phyloP scores from a whole-genome alignment of 2,113 vertebrate species.

The Syrrhaptes paradoxus region DNA sequence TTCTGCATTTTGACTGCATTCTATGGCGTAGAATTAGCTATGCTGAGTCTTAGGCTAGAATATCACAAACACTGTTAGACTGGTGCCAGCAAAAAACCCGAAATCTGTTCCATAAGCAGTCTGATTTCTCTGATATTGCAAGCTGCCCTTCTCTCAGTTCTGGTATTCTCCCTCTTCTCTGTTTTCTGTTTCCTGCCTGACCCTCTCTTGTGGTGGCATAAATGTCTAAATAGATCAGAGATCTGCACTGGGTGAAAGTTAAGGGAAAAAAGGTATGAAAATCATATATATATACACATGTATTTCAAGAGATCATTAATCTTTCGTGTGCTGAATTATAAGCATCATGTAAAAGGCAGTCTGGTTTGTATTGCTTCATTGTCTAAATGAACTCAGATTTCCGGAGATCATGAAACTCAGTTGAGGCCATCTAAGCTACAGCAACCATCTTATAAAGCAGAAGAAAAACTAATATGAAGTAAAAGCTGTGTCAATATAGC shows the following conservation, averaged over 20 bases:
- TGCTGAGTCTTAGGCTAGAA: background rate
- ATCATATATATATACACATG: background rate
- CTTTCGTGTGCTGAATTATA: background rate
- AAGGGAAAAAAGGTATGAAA: background rate
- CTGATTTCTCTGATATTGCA: background rate
- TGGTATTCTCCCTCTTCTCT: background rate
- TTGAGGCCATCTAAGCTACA: background rate
- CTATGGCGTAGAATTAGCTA: background rate
- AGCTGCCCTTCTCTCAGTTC: background rate
- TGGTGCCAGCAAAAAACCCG: background rate
- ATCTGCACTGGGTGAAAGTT: background rate
- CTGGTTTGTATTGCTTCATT: background rate
- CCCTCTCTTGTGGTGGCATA: background rate
- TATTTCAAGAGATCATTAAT: background rate
- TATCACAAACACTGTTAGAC: background rate
- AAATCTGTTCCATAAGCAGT: background rate
- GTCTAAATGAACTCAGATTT: background rate
- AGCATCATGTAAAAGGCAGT: background rate
- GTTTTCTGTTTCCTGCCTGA: background rate
- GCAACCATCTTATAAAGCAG: background rate
- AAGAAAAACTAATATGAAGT: background rate
- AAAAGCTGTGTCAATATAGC: background rate
- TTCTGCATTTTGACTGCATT: background rate
- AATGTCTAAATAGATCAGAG: background rate
- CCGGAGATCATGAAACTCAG: background rate